Evolutionary conservation across 2,113 vertebrate genomes (phyloP), one percentile per base, ranked within the genome.

Genomic region (Chrysemys picta): DNA sequence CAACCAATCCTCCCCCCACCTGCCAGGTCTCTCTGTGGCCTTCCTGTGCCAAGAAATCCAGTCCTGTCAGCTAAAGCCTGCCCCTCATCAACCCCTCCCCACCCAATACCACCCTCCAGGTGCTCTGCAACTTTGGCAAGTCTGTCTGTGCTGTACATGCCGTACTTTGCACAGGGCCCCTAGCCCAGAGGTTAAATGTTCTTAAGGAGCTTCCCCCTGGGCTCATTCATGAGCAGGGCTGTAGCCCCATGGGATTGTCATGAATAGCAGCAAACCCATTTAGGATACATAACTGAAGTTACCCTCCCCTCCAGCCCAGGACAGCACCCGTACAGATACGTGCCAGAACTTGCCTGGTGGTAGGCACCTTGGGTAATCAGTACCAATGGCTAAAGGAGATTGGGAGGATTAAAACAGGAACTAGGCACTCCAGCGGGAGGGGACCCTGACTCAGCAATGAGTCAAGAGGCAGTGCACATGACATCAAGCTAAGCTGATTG

Each of bases 401-500:
- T 95, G 94, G 93, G 42, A 91, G 75, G 95, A 47, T 27, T 47
- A 47, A 96, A 96, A 95, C 93, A 83, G 93, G 91, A 95, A 95
- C 94, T 92, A 65, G 83, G 92, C 88, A 92, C 96, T 88, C 95
- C 95, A 96, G 95, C 95, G 96, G 96, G 96, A 96, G 96, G 95
- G 94, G 94, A 95, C 84, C 96, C 96, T 97, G 97, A 97, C 96
- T 97, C 96, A 97, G 97, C 97, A 97, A 91, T 97, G 97, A 97
- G 92, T 97, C 96, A 97, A 96, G 97, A 96, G 42, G 22, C 45
- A 47, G 11, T 29, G 75, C 42, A 8, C 42, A 78, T 27, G 96
- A 94, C 95, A 96, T 29, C 0, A 1, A 96, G 94, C 52, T 1
- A 29, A 1, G 84, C 29, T 82, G 57, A 89, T 87, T 93, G 94